phyloP scores from a whole-genome alignment of 2,888 invertebrate species.

The Lepidonotus clava region DNA sequence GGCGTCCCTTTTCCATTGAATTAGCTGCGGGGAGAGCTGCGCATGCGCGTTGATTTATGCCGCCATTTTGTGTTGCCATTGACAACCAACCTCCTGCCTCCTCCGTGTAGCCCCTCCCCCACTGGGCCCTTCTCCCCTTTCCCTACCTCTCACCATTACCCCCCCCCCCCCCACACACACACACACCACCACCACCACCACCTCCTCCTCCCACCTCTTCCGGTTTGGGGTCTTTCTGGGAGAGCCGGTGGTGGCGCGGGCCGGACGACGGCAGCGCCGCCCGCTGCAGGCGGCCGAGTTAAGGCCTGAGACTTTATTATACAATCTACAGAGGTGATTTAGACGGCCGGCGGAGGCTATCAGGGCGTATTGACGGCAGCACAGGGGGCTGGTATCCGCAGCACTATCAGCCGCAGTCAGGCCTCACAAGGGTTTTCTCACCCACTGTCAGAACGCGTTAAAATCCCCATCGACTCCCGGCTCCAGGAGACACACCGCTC shows the following conservation, averaged over 20 bases:
- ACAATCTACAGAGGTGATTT: background rate
- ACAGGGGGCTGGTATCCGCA: background rate
- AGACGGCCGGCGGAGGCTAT: background rate
- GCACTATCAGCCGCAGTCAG: constrained; percentile 3
- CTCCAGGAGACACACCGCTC: too few species aligned
- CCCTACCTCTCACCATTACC: too few species aligned
- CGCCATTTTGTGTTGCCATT: background rate
- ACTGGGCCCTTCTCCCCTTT: too few species aligned
- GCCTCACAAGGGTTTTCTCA: background rate
- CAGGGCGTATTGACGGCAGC: background rate
- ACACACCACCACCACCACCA: too few species aligned
- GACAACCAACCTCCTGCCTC: too few species aligned
- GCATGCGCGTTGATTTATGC: background rate
- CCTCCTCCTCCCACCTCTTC: too few species aligned
- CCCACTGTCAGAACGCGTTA: background rate
- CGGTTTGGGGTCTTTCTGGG: too few species aligned
- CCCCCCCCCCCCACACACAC: too few species aligned
- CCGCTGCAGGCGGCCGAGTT: background rate
- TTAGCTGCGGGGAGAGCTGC: background rate
- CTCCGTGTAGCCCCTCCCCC: too few species aligned
- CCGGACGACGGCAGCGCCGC: background rate
- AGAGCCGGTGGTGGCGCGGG: too few species aligned
- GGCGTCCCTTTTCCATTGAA: background rate
- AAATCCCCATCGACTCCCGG: too few species aligned
- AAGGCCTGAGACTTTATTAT: background rate